Evolutionary conservation across 2,888 invertebrate genomes (phyloP).

Genomic region (Chalcis sispes): DNA sequence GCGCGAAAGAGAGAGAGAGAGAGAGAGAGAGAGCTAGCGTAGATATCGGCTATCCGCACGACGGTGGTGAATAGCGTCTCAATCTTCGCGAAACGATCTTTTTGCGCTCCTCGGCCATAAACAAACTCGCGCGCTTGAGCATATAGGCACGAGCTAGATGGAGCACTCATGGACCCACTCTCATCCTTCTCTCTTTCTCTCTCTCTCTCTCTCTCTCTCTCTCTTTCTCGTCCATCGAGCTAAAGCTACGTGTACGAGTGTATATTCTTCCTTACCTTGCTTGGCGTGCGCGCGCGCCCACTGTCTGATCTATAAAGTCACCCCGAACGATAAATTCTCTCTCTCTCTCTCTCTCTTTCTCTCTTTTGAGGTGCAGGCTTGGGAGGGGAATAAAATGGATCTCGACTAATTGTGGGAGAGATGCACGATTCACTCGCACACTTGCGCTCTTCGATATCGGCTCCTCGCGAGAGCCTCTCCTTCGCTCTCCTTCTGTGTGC

Average conservation of each 20-base stretch:
- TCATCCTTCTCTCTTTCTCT: conserved; percentile 6
- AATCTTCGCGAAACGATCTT: conserved; percentile 67
- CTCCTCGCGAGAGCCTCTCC: conserved; percentile 32
- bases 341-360: too few species aligned
- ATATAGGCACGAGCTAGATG: conserved; percentile 38
- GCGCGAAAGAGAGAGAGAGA: conserved; percentile 3
- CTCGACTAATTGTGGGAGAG: conserved; percentile 74
- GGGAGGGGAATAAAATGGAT: conserved; percentile 72
- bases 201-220: conserved; percentile 1
- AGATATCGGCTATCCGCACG: conserved; percentile 56
- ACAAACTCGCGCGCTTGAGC: conserved; percentile 63
- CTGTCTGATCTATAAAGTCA: conserved; percentile 69
- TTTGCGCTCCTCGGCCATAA: conserved; percentile 60
- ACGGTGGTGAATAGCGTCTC: conserved; percentile 68
- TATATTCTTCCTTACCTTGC: background rate
- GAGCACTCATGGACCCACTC: conserved; percentile 10
- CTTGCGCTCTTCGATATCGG: conserved; percentile 34
- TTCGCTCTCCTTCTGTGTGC: conserved; percentile 8
- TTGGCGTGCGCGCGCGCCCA: conserved; percentile 10
- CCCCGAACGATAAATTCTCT: conserved; percentile 73
- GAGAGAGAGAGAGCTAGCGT: background rate
- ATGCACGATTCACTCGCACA: conserved; percentile 72
- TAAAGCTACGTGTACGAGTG: background rate
- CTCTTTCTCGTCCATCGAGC: background rate
- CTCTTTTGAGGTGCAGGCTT: too few species aligned